A percentile compares a stretch with the other conserved stretches of the same genome.
Conservation (phyloP, 2,888 invertebrate species). For the Molorchus minor region DNA sequence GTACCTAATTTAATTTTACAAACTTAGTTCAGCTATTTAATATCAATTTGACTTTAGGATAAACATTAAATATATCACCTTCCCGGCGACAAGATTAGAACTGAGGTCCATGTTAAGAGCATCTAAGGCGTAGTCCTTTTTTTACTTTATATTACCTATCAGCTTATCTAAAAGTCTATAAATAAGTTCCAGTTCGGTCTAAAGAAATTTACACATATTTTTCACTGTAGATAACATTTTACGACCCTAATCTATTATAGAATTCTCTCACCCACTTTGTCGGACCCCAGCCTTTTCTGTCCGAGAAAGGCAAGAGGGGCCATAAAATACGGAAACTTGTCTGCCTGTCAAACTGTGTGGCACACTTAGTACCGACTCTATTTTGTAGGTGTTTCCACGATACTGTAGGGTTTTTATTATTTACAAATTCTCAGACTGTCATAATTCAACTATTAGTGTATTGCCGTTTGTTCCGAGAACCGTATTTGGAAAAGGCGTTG, state of each 20-base stretch:
- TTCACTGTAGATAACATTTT: slow-evolving; percentile 4
- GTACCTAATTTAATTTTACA: no score
- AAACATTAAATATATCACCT: no score
- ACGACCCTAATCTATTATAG: slow-evolving; percentile 1
- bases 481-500: slow-evolving; percentile 10
- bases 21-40: no score
- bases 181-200: not conserved
- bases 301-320: slow-evolving; percentile 21
- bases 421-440: slow-evolving; percentile 28
- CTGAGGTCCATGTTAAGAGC: no score
- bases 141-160: not conserved
- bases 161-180: slow-evolving; percentile 1
- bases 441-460: slow-evolving; percentile 9
- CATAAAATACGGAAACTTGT: slow-evolving; percentile 31
- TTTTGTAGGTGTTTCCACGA: slow-evolving; percentile 21
- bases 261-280: slow-evolving; percentile 11
- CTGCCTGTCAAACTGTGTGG: slow-evolving; percentile 31
- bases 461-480: slow-evolving; percentile 23
- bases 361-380: slow-evolving; percentile 11
- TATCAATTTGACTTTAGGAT: no score
- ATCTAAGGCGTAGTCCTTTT: no score
- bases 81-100: no score
- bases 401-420: slow-evolving; percentile 22
- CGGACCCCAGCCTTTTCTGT: slow-evolving; percentile 13
- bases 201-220: slow-evolving; percentile 2